phyloP scores from a whole-genome alignment of 2,888 invertebrate genomes.

The Mimachlamys varia region DNA sequence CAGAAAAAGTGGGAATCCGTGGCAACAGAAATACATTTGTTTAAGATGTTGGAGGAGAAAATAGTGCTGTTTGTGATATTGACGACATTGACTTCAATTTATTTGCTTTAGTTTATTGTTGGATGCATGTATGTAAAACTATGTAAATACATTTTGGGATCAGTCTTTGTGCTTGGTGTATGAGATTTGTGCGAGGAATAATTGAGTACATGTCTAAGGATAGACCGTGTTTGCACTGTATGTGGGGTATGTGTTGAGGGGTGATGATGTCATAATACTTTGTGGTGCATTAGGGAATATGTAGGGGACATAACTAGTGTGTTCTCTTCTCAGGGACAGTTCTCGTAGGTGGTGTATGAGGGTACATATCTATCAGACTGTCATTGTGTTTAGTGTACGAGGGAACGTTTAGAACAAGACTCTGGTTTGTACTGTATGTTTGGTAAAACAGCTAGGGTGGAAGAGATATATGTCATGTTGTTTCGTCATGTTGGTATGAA shows the following conservation, averaged over 20 bases:
- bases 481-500: too few relatives aligned
- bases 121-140: too few relatives aligned
- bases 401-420: neutral
- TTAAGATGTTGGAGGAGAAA: neutral
- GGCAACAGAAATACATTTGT: slow-evolving; percentile 31
- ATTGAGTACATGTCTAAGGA: neutral
- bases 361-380: too few relatives aligned
- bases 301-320: too few relatives aligned
- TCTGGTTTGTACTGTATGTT: too few relatives aligned
- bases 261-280: neutral
- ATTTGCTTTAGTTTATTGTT: neutral
- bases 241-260: neutral
- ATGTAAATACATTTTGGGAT: neutral
- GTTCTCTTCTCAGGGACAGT: neutral
- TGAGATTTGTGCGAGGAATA: neutral
- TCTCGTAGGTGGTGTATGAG: too few relatives aligned
- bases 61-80: slow-evolving; percentile 11
- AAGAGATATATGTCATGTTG: too few relatives aligned
- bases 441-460: too few relatives aligned
- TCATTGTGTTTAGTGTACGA: neutral
- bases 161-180: neutral
- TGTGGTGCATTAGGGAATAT: neutral
- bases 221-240: neutral
- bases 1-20: slow-evolving; percentile 84
- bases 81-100: neutral